phyloP scores from a whole-genome alignment of 2,888 invertebrate species.

The Elgonia sp. region DNA sequence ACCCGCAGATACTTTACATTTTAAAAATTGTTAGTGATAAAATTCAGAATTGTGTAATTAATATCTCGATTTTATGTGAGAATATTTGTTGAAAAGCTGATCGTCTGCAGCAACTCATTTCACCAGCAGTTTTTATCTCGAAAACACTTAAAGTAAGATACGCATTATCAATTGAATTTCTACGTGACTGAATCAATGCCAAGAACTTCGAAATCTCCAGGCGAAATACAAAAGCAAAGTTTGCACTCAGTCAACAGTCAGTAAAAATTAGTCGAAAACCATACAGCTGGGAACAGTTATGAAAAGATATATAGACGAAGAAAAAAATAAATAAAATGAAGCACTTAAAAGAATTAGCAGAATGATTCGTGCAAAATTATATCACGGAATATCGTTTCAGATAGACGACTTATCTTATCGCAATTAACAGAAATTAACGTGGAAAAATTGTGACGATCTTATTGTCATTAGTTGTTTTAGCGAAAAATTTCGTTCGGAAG shows the following conservation, averaged over 20 bases:
- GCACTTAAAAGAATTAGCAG: conserved; percentile 1
- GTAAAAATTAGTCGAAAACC: not conserved
- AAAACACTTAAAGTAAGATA: conserved; percentile 33
- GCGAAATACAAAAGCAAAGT: not conserved
- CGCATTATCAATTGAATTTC: conserved; percentile 41
- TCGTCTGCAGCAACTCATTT: too few relatives aligned
- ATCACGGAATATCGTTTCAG: not conserved
- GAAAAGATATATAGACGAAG: not conserved
- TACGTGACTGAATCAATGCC: conserved; percentile 39
- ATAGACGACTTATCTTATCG: not conserved
- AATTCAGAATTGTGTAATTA: too few relatives aligned
- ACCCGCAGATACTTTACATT: too few relatives aligned
- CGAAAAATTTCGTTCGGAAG: not conserved
- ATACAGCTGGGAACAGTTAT: not conserved
- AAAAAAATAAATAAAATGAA: not conserved
- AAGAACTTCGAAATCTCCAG: not conserved
- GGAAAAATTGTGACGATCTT: conserved; percentile 5
- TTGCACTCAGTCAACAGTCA: not conserved
- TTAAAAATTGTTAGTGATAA: too few relatives aligned
- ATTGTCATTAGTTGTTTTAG: not conserved
- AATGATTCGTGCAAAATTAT: conserved; percentile 5
- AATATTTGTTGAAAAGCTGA: too few relatives aligned
- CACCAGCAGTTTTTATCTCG: too few relatives aligned
- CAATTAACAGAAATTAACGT: conserved; percentile 3
- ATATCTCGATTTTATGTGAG: too few relatives aligned